A percentile compares a stretch with the other conserved stretches of the same genome.
These are phyloP conservation scores for Sternarchorhynchus goeldii DNA, from an alignment of 2,797 vertebrate species.

Conservation along the genomic window DNA sequence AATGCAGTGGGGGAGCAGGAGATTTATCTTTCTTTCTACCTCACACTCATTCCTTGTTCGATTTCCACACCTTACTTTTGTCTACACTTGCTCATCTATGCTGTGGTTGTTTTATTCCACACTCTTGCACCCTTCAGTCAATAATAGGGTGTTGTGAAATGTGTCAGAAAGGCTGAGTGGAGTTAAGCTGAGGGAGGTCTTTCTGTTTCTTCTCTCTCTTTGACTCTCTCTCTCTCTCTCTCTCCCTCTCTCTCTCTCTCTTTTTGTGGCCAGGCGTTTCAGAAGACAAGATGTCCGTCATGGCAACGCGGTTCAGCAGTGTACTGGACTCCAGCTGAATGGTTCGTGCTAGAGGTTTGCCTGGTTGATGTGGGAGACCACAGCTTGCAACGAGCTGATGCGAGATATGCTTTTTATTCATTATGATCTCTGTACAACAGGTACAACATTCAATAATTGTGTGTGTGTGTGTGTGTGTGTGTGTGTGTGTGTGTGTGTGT, in stretches of 20 bases:
- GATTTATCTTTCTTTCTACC: not conserved
- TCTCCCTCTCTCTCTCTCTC: slow-evolving; percentile 40
- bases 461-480: slow-evolving; percentile 11
- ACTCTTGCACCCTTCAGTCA: slow-evolving; percentile 7
- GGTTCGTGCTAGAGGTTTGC: slow-evolving; percentile 75
- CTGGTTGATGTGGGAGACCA: slow-evolving; percentile 25
- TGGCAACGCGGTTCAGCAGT: slow-evolving; percentile 95
- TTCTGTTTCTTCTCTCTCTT: not conserved
- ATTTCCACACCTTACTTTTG: not conserved
- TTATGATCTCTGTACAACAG: slow-evolving; percentile 18
- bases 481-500: slow-evolving; percentile 25
- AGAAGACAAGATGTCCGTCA: slow-evolving; percentile 96
- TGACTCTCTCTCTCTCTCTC: slow-evolving; percentile 26
- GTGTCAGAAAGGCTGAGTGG: slow-evolving; percentile 19
- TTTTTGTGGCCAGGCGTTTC: slow-evolving; percentile 81
- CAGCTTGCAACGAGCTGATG: slow-evolving; percentile 19
- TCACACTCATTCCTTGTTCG: not conserved
- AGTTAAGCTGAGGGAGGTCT: slow-evolving; percentile 24
- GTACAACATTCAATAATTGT: not conserved
- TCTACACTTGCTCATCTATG: not conserved
- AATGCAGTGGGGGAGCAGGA: slow-evolving; percentile 18
- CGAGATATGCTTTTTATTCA: not conserved
- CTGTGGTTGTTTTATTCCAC: not conserved
- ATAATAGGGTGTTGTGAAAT: slow-evolving; percentile 29
- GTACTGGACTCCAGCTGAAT: slow-evolving; percentile 90